Base-by-base conservation (phyloP, 2,888 invertebrate species). In the Neocrepidodera transversa region DNA sequence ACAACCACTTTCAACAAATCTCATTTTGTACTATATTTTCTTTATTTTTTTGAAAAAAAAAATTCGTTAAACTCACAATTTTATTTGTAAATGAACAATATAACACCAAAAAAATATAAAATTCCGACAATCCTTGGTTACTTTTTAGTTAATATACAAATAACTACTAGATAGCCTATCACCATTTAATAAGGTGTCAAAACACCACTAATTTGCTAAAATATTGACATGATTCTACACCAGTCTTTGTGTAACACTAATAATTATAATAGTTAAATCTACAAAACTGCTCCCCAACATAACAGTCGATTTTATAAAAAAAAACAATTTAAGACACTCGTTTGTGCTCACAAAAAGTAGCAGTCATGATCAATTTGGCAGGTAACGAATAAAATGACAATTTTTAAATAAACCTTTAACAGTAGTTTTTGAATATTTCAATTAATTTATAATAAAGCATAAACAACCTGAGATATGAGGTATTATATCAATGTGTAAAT, bases 181-280 rank as follows among this genome's bases (percentile, higher is more conserved):
- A 77, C 77, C 78, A 73, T 73, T 74, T 69, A 74, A 73, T 73
- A 71, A 69, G 70, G 73, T 75, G 74, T 72, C 70, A 62, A 71
- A 68, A 74, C 74, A 75, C 74, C 72, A 72, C 68, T 68, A 69
- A 62, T 69, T 68, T 64, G 71, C 70, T 74, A 75, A 67, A 59
- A 74, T 79, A 78, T 79, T 78, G 78, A 78, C 78, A 78, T 78
- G 75, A 76, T 71, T 76, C 77, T 77, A 78, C 78, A 78, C 76
- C 78, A 79, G 79, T 79, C 79, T 79, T n/a, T 79, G 76, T 76
- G 77, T 77, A 76, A 76, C 75, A 75, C 75, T 76, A 77, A 75
- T 72, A 71, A 71, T 52, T 73, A 71, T 69, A 71, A 68, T 71
- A 71, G 62, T 67, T 65, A 70, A 55, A 65, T 63, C 66, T 71